phyloP scores from a whole-genome alignment of 2,113 vertebrate genomes.

The Pandion haliaetus region DNA sequence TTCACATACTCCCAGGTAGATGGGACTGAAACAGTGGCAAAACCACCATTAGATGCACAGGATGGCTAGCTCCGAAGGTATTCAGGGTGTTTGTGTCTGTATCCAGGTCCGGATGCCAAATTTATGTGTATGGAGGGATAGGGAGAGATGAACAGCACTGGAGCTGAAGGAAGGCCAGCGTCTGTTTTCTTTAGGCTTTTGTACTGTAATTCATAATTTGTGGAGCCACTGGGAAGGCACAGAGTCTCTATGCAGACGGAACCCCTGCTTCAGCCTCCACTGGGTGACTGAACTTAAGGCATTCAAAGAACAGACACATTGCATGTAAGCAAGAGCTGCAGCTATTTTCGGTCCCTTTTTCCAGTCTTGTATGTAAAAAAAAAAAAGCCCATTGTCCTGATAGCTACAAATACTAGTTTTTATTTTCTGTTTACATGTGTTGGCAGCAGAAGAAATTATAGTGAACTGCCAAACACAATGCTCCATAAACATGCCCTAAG shows the following conservation, averaged over 20 bases:
- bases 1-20: neutral
- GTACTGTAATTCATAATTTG: neutral
- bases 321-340: neutral
- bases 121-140: neutral
- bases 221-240: neutral
- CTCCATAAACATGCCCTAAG: neutral
- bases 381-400: neutral
- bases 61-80: neutral
- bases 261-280: neutral
- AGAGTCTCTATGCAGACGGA: neutral
- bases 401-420: neutral
- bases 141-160: neutral
- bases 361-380: neutral
- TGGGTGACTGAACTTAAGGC: neutral
- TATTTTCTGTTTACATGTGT: neutral
- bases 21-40: neutral
- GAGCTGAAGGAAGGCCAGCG: neutral
- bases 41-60: neutral
- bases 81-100: neutral
- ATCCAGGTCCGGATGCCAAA: neutral
- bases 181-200: neutral
- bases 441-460: neutral
- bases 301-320: neutral
- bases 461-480: neutral
- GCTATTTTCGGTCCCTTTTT: neutral